phyloP scores from a whole-genome alignment of 2,888 invertebrate species.

The Conomelus anceps region DNA sequence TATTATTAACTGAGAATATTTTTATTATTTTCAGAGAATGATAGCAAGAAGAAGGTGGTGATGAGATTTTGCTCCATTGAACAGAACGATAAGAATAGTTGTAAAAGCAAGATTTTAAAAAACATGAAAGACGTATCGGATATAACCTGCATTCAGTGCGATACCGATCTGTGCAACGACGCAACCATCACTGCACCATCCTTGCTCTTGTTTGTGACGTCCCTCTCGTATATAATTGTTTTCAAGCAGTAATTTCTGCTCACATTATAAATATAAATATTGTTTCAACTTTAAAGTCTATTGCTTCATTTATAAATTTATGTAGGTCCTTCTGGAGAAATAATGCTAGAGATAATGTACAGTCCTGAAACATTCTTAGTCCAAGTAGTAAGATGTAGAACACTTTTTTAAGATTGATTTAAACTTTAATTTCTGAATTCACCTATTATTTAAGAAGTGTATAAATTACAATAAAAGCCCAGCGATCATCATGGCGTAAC shows the following conservation, averaged over 20 bases:
- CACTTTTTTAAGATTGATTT: too few species aligned
- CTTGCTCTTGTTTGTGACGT: not conserved
- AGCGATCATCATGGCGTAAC: too few species aligned
- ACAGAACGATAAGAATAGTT: not conserved
- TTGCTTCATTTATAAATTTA: too few species aligned
- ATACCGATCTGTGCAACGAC: not conserved
- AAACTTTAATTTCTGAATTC: too few species aligned
- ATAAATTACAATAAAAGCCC: too few species aligned
- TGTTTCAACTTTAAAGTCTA: too few species aligned
- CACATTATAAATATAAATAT: not conserved
- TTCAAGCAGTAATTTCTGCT: not conserved
- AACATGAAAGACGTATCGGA: not conserved
- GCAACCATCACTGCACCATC: not conserved
- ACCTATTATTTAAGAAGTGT: too few species aligned
- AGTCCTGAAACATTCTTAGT: too few species aligned
- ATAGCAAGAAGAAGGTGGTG: not conserved
- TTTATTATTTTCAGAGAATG: not conserved
- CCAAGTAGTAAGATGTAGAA: too few species aligned
- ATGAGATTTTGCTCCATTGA: not conserved
- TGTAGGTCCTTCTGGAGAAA: too few species aligned
- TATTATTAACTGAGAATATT: too few species aligned
- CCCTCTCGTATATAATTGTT: not conserved
- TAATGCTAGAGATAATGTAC: too few species aligned
- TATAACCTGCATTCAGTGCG: not conserved
- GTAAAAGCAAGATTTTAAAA: not conserved